Evolutionary conservation across 2,797 vertebrate genomes (phyloP).

Genomic region (Myotis findleyi): DNA sequence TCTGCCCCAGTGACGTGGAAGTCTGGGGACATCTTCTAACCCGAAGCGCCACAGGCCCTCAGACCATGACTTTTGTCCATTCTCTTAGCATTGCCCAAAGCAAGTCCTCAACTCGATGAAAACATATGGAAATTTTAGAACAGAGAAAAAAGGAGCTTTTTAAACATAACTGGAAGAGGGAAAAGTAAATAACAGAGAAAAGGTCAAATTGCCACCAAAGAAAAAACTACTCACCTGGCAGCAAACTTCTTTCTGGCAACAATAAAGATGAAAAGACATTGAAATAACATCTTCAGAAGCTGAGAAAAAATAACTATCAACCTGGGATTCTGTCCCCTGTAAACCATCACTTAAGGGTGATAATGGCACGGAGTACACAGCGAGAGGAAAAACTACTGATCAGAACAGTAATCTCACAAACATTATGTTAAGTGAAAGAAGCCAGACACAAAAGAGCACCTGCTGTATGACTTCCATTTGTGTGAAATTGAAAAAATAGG

Average conservation of each 20-base stretch:
- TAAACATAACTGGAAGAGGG: neutral
- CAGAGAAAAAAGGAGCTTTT: neutral
- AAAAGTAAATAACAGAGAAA: slow-evolving; percentile 2
- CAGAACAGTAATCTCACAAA: slow-evolving; percentile 17
- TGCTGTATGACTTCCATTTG: slow-evolving; percentile 4
- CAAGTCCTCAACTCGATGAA: neutral
- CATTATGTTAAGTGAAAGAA: neutral
- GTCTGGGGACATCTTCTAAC: neutral
- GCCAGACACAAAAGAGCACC: neutral
- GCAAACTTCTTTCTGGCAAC: neutral
- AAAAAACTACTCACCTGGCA: neutral
- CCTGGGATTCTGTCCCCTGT: slow-evolving; percentile 18
- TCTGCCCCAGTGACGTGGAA: neutral
- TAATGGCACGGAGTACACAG: slow-evolving; percentile 13
- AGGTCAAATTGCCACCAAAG: neutral
- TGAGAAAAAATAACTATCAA: neutral
- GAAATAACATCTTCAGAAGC: slow-evolving; percentile 28
- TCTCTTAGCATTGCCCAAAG: neutral
- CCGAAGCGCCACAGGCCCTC: neutral
- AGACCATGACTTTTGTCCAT: neutral
- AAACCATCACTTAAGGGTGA: neutral
- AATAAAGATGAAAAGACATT: neutral
- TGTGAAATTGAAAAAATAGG: slow-evolving; percentile 42
- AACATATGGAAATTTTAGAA: slow-evolving; percentile 10
- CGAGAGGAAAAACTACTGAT: neutral